Percentiles rank a stretch among this genome's conserved stretches.
Conservation (phyloP, 30 jellyfish, hydroid and myxozoan species). For the Rhopilema esculentum region DNA sequence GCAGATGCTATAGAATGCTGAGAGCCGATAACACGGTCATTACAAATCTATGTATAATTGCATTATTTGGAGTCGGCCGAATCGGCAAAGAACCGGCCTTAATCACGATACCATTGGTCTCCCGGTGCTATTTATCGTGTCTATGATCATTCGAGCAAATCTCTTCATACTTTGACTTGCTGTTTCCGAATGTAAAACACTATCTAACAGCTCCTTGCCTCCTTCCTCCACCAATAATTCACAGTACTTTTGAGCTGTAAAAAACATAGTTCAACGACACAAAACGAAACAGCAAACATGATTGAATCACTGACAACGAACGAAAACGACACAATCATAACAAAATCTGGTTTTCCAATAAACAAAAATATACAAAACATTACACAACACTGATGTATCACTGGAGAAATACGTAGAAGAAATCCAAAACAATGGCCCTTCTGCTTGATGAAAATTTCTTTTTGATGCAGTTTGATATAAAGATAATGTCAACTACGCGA, state of each 20-base stretch:
- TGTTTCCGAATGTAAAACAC: background rate
- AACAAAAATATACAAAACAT: background rate
- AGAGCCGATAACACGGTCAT: too few species aligned
- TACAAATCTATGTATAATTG: too few species aligned
- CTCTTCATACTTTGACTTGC: slow-evolving; percentile 41
- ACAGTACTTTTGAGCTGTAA: slow-evolving; percentile 75
- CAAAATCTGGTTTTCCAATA: background rate
- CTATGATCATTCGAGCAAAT: slow-evolving; percentile 33
- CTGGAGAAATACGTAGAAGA: too few species aligned
- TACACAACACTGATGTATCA: too few species aligned
- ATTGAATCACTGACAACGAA: background rate
- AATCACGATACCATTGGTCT: background rate
- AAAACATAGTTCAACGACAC: background rate
- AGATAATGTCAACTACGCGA: too few species aligned
- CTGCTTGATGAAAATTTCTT: too few species aligned
- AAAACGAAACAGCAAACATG: background rate
- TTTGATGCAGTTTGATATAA: too few species aligned
- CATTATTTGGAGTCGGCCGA: too few species aligned
- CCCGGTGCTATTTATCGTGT: background rate
- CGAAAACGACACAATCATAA: background rate
- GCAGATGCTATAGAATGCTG: too few species aligned
- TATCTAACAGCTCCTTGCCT: slow-evolving; percentile 59
- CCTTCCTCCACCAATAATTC: slow-evolving; percentile 67
- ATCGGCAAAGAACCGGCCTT: too few species aligned
- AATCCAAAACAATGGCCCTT: too few species aligned